Base-by-base conservation (phyloP, 2,797 vertebrate species). In the Microctenopoma lineatum region DNA sequence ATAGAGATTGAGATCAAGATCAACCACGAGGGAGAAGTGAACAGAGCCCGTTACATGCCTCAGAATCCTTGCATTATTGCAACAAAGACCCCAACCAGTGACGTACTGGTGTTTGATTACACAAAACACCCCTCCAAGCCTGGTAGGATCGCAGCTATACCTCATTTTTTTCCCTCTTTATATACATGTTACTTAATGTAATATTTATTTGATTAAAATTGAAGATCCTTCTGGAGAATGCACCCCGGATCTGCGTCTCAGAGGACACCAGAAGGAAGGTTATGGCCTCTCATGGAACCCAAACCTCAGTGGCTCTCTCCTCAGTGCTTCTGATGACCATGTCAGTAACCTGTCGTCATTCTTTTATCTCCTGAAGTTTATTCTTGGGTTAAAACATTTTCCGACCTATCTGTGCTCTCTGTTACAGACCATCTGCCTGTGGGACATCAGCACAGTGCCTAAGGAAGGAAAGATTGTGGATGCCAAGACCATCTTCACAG, bases 1-100 rank as follows among this genome's bases (percentile, higher is more conserved):
- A 99, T 98, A 66, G 98, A 99, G 74, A 99, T 99, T 63, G 97
- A 99, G 82, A 99, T 99, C 84, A 99, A 99, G 92, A 99, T 99
- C 61, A 99, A 99, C 86, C 97, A 98, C 0, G 97, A 99, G 89
- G 98, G 98, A 65, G 98, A 99, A 87, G 97, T 99, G 77, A 99
- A 99, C 91, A 88, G 97, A 84, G 98, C 98, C 0, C 96, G 97
- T 21, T 98, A 99, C 86, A 99, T 99, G 98, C 98, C 97, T 3
- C 98, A 99, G 92, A 99, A 99, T 83, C 97, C 97, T 2, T 98
- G 96, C 67, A 98, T 99, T 85, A 99, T 99, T 13, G 97, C 97
- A 60, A 99, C 98, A 12, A 99, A 99, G 90, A 99, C 98, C 26
- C 97, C 97, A 15, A 97, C 98, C 81, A 97, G 97, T 2, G 97